Evolutionary conservation across 2,113 vertebrate species (phyloP).

Genomic region (Spea bombifrons): DNA sequence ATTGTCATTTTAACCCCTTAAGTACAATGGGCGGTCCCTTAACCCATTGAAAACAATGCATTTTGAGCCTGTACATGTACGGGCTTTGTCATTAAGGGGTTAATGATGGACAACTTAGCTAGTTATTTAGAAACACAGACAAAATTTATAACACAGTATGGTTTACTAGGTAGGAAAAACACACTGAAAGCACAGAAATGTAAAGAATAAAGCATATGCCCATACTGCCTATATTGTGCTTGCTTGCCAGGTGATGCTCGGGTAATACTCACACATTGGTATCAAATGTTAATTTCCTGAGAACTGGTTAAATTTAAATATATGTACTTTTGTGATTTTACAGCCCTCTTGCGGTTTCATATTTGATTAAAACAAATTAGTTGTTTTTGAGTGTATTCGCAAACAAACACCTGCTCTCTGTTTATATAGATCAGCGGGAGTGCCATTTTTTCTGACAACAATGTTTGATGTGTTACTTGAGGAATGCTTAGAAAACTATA

Average conservation of each 20-base stretch:
- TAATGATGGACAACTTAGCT: too few relatives aligned
- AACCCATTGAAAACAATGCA: too few relatives aligned
- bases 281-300: background rate
- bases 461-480: conserved; percentile 4
- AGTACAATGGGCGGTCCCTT: too few relatives aligned
- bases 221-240: background rate
- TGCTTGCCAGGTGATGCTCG: background rate
- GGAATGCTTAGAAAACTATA: background rate
- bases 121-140: too few relatives aligned
- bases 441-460: background rate
- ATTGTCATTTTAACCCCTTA: too few relatives aligned
- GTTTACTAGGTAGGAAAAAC: background rate
- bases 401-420: conserved; percentile 34
- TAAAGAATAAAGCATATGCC: conserved; percentile 12
- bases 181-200: background rate
- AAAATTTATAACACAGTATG: too few relatives aligned
- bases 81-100: too few relatives aligned
- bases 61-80: too few relatives aligned
- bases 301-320: conserved; percentile 29
- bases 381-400: conserved; percentile 21
- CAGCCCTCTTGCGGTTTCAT: conserved; percentile 32
- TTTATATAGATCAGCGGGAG: background rate
- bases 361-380: conserved; percentile 41
- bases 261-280: conserved; percentile 11
- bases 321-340: conserved; percentile 30